Conservation (phyloP, 2,113 vertebrate genomes). For the Zonotrichia leucophrys region DNA sequence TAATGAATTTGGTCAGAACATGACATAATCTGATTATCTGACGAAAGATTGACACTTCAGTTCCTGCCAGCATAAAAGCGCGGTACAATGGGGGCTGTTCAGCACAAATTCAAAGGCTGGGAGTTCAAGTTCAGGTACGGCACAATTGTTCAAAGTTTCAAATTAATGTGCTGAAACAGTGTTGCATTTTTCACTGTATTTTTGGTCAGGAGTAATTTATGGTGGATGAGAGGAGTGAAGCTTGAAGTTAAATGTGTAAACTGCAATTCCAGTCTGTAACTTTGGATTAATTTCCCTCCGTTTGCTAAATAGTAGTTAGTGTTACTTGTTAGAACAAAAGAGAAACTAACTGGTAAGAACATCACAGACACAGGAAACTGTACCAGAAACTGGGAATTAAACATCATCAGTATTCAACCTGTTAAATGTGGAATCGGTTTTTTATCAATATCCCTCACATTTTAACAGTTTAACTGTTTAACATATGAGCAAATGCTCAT, state of each 20-base stretch:
- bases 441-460: neutral
- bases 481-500: neutral
- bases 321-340: rapidly evolving
- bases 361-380: neutral
- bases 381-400: neutral
- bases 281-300: neutral
- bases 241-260: neutral
- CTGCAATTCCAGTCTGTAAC: neutral
- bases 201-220: neutral
- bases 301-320: neutral
- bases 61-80: slow-evolving; percentile 29
- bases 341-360: neutral
- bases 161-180: neutral
- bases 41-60: slow-evolving; percentile 40
- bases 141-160: neutral
- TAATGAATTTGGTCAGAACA: slow-evolving; percentile 63
- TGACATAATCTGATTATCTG: slow-evolving; percentile 37
- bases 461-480: neutral
- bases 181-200: neutral
- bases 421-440: neutral
- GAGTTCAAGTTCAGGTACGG: slow-evolving; percentile 63
- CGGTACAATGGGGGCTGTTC: slow-evolving; percentile 57
- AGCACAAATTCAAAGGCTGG: slow-evolving; percentile 4
- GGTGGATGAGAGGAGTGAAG: neutral
- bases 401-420: neutral